A percentile compares a stretch with the other conserved stretches of the same genome.
Conservation (phyloP, 2,888 invertebrate genomes). For the Stegophylla sp. region DNA sequence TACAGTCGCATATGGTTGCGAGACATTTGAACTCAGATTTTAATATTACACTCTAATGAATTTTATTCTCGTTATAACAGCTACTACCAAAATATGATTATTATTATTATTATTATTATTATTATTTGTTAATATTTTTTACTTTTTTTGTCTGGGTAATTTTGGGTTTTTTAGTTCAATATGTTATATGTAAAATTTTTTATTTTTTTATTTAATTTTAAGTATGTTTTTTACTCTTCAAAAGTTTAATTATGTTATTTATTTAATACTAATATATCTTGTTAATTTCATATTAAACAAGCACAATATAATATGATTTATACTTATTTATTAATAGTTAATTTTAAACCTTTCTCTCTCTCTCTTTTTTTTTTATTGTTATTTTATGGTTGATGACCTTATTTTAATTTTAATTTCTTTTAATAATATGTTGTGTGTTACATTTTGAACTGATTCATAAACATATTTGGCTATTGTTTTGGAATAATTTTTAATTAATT, state of each 20-base stretch:
- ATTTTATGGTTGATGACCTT: not conserved
- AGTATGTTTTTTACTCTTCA: conserved; percentile 16
- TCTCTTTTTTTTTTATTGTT: not conserved
- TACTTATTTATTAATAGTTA: conserved; percentile 4
- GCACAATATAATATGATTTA: conserved; percentile 44
- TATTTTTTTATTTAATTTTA: conserved; percentile 18
- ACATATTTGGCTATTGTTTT: not conserved
- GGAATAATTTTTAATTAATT: not conserved
- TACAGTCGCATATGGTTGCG: conserved; percentile 61
- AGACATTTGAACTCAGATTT: conserved; percentile 53
- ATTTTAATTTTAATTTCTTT: not conserved
- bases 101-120: conserved; percentile 38
- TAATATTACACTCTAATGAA: conserved; percentile 32
- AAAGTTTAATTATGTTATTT: conserved; percentile 41
- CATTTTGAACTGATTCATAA: not conserved
- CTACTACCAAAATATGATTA: conserved; percentile 49
- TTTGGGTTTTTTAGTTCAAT: conserved; percentile 24
- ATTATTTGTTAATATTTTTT: conserved; percentile 40
- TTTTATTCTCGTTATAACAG: conserved; percentile 16
- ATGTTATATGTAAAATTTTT: conserved; percentile 5
- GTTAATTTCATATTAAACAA: conserved; percentile 10
- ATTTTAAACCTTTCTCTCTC: not conserved
- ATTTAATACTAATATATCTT: conserved; percentile 6
- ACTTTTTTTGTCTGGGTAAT: conserved; percentile 28
- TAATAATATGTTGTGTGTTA: not conserved